A percentile compares a stretch with the other conserved stretches of the same genome.
phyloP scores from a whole-genome alignment of 2,113 vertebrate species.

The Archilochus colubris region DNA sequence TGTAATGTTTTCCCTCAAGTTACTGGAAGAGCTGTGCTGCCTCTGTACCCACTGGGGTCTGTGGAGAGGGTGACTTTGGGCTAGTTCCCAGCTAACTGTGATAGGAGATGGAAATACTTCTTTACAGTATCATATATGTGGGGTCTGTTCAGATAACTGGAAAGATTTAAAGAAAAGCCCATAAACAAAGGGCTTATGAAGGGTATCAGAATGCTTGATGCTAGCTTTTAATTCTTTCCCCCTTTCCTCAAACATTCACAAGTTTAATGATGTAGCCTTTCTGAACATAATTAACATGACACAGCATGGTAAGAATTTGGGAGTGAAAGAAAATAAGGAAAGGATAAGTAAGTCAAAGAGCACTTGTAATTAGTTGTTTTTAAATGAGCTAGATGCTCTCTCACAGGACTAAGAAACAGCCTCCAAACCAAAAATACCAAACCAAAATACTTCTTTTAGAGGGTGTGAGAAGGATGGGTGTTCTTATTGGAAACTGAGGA shows the following conservation, averaged over 20 bases:
- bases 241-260: background rate
- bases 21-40: background rate
- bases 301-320: background rate
- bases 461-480: background rate
- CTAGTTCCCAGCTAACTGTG: background rate
- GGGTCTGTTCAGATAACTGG: background rate
- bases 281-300: background rate
- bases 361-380: background rate
- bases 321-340: background rate
- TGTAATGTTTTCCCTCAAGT: background rate
- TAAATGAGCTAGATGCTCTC: background rate
- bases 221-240: background rate
- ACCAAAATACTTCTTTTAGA: background rate
- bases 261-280: background rate
- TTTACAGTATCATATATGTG: background rate
- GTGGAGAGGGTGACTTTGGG: background rate
- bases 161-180: background rate
- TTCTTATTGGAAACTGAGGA: background rate
- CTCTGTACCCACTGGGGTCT: background rate
- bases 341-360: background rate
- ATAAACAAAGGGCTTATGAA: background rate
- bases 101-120: accelerated
- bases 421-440: background rate
- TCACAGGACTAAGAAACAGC: background rate
- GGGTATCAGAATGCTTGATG: background rate